phyloP scores from a whole-genome alignment of 2,888 invertebrate species.

The Troides oblongomaculatus region DNA sequence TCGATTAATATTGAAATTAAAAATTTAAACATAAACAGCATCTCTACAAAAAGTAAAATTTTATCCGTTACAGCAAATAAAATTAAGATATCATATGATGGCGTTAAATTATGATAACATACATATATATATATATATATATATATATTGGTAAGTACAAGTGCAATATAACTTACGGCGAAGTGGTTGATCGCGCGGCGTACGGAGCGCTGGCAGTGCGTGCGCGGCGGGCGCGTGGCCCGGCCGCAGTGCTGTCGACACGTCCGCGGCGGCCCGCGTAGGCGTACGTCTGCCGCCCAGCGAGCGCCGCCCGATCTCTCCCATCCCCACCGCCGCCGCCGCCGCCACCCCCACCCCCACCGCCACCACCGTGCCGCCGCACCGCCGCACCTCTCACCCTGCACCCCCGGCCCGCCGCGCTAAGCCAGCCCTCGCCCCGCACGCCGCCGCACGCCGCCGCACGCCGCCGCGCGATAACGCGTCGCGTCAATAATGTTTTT shows the following conservation, averaged over 20 bases:
- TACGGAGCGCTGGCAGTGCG: conserved; percentile 51
- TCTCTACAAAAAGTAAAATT: background rate
- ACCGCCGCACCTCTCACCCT: conserved; percentile 32
- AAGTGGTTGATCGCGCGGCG: conserved; percentile 32
- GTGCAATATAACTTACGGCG: conserved; percentile 7
- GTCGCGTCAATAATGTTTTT: conserved; percentile 33
- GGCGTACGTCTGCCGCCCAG: conserved; percentile 61
- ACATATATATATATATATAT: background rate
- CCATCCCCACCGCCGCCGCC: too few relatives aligned
- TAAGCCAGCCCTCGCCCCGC: too few relatives aligned
- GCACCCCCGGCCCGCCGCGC: conserved; percentile 31
- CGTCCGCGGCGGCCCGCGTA: conserved; percentile 70
- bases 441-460: conserved; percentile 34
- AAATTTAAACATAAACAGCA: too few relatives aligned
- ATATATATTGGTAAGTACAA: background rate
- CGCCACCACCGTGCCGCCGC: conserved; percentile 32
- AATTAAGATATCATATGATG: too few relatives aligned
- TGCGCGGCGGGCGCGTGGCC: conserved; percentile 78
- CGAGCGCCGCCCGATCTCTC: too few relatives aligned
- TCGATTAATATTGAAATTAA: too few relatives aligned
- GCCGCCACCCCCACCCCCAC: conserved; percentile 30
- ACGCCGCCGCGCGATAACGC: conserved; percentile 37
- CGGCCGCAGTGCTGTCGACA: conserved; percentile 66
- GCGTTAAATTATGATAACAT: background rate
- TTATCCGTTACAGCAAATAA: background rate